These are phyloP conservation scores for Pampusana beccarii DNA, from an alignment of 2,113 vertebrate genomes.

Conservation along the genomic window DNA sequence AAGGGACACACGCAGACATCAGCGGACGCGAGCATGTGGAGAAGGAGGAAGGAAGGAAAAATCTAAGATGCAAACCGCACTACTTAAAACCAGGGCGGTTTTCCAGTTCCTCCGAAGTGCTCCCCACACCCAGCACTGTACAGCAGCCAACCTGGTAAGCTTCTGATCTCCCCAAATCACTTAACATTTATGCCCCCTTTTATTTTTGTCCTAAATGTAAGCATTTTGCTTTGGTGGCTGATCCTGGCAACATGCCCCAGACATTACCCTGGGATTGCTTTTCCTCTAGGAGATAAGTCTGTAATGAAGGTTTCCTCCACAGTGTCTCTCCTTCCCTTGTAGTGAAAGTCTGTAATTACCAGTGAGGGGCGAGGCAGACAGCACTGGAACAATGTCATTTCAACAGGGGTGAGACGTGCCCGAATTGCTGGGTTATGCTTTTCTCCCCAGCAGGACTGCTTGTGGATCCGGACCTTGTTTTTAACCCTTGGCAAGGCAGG, in stretches of 20 bases:
- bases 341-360: constrained; percentile 82
- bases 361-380: constrained; percentile 71
- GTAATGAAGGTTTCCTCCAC: constrained; percentile 75
- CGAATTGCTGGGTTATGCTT: constrained; percentile 76
- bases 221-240: constrained; percentile 34
- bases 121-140: constrained; percentile 19
- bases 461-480: constrained; percentile 8
- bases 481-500: constrained; percentile 63
- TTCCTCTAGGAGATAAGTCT: constrained; percentile 65
- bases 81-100: not conserved
- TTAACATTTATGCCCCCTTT: constrained; percentile 52
- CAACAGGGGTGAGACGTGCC: constrained; percentile 75
- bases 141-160: constrained; percentile 14
- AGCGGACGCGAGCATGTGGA: not conserved
- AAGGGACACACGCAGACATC: not conserved
- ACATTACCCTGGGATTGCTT: constrained; percentile 63
- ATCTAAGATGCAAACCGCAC: not conserved
- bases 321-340: constrained; percentile 43
- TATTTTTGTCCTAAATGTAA: constrained; percentile 52
- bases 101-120: constrained; percentile 36
- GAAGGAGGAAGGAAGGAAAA: constrained; percentile 30
- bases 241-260: constrained; percentile 32
- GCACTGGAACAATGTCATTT: constrained; percentile 81
- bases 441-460: constrained; percentile 64
- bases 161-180: constrained; percentile 48